Conservation (phyloP, 1,140 invertebrate species). For the Calephelis virginiensis region DNA sequence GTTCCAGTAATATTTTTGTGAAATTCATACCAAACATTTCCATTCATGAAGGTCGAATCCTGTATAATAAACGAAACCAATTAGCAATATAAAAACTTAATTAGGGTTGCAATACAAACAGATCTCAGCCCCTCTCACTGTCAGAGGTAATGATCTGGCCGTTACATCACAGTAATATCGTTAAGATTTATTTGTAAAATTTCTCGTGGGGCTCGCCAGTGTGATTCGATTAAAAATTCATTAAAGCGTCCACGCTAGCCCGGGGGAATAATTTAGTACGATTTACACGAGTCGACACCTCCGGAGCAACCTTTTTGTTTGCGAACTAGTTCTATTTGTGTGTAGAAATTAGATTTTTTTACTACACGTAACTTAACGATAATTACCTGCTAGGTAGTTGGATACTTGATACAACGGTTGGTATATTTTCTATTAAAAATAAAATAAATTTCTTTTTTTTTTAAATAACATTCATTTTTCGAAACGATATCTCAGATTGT, state of each 20-base stretch:
- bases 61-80: background rate
- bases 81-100: constrained; percentile 15
- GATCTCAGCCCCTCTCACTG: constrained; percentile 3
- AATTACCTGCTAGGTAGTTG: background rate
- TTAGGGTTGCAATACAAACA: constrained; percentile 13
- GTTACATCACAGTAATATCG: constrained; percentile 36
- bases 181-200: constrained; percentile 53
- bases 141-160: constrained; percentile 30
- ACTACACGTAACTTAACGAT: background rate
- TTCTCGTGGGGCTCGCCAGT: constrained; percentile 53
- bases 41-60: background rate
- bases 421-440: too few species aligned
- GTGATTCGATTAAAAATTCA: constrained; percentile 80
- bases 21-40: too few species aligned
- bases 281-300: constrained; percentile 52
- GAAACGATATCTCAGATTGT: too few species aligned
- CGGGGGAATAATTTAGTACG: constrained; percentile 77
- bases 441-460: too few species aligned
- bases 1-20: too few species aligned
- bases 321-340: constrained; percentile 9
- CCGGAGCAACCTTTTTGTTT: constrained; percentile 11
- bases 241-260: constrained; percentile 67
- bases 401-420: background rate
- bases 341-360: constrained; percentile 3
- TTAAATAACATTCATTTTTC: too few species aligned